Evolutionary conservation across 2,888 invertebrate genomes (phyloP).

Genomic region (Catotricha subobsoleta): DNA sequence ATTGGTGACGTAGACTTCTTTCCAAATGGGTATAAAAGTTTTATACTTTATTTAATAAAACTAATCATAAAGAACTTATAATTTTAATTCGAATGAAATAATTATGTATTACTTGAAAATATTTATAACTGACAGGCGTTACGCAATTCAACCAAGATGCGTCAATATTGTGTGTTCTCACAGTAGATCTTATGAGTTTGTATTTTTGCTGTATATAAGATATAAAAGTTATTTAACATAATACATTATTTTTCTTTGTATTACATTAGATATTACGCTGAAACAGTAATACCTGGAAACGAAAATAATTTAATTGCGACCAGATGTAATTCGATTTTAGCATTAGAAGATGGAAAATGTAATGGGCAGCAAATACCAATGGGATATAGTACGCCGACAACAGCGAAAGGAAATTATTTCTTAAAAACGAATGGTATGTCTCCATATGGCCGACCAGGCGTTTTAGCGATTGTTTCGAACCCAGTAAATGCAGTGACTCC

Average conservation of each 20-base stretch:
- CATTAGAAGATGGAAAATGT: slow-evolving; percentile 21
- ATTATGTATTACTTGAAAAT: slow-evolving; percentile 12
- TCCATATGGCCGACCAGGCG: slow-evolving; percentile 24
- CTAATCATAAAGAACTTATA: too few relatives aligned
- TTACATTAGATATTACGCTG: slow-evolving; percentile 26
- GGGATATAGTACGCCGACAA: slow-evolving; percentile 20
- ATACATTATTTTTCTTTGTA: too few relatives aligned
- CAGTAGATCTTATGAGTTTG: slow-evolving; percentile 21
- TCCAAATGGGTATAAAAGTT: slow-evolving; percentile 17
- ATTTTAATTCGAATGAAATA: background rate
- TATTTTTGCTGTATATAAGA: too few relatives aligned
- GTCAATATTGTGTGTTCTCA: slow-evolving; percentile 22
- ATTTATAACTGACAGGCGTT: background rate
- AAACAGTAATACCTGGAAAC: slow-evolving; percentile 23
- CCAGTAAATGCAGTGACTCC: too few relatives aligned
- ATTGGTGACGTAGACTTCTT: slow-evolving; percentile 25
- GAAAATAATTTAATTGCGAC: slow-evolving; percentile 25
- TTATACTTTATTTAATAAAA: background rate
- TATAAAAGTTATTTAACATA: too few relatives aligned
- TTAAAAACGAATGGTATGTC: slow-evolving; percentile 21
- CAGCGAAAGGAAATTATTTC: slow-evolving; percentile 22
- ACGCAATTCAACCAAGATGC: slow-evolving; percentile 19
- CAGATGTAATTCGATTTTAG: slow-evolving; percentile 20
- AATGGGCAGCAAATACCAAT: slow-evolving; percentile 21
- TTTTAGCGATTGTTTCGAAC: too few relatives aligned